A percentile compares a stretch with the other conserved stretches of the same genome.
Conservation (phyloP, 2,888 invertebrate genomes). For the Rhorus exstirpatorius region DNA sequence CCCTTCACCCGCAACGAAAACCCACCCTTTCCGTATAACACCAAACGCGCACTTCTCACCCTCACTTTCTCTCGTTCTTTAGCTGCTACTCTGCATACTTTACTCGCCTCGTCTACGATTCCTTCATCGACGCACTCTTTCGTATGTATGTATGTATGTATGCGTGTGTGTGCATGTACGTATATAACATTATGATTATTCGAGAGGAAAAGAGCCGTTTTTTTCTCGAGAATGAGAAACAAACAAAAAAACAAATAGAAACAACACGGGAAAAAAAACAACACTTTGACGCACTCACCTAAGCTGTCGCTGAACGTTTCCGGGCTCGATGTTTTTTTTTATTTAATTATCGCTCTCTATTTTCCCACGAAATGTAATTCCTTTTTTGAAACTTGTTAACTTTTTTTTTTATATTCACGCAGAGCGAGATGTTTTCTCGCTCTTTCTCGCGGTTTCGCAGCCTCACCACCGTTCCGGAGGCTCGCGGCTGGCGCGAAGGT, state of each 20-base stretch:
- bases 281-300: slow-evolving; percentile 58
- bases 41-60: slow-evolving; percentile 71
- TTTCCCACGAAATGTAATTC: neutral
- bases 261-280: neutral
- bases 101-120: slow-evolving; percentile 63
- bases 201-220: neutral
- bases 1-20: slow-evolving; percentile 43
- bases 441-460: slow-evolving; percentile 42
- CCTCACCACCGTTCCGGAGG: slow-evolving; percentile 47
- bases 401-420: slow-evolving; percentile 1
- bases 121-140: neutral
- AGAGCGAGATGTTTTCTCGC: slow-evolving; percentile 31
- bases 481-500: slow-evolving; percentile 67
- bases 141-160: too few species aligned
- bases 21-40: slow-evolving; percentile 60
- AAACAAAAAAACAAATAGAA: neutral
- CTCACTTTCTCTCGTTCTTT: slow-evolving; percentile 62
- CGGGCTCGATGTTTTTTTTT: too few species aligned
- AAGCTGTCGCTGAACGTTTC: slow-evolving; percentile 31
- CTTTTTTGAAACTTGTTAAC: neutral
- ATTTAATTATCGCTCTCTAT: neutral
- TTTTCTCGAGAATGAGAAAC: neutral
- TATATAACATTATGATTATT: slow-evolving; percentile 12
- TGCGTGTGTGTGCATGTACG: too few species aligned
- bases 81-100: slow-evolving; percentile 53